A percentile compares a stretch with the other conserved stretches of the same genome.
Conservation (phyloP, 2,797 vertebrate species). For the Phoebastria nigripes region DNA sequence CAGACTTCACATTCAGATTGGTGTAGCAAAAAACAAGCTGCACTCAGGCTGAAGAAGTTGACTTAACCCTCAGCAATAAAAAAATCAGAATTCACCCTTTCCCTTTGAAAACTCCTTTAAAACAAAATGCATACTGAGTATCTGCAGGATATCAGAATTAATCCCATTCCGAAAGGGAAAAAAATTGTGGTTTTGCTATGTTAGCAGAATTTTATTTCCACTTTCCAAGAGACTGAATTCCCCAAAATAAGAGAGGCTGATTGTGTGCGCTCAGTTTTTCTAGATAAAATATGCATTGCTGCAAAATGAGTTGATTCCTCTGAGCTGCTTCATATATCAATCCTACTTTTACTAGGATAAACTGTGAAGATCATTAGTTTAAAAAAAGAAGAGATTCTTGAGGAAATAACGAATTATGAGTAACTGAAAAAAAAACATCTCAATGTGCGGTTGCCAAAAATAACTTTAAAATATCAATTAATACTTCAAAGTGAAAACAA, state of each 20-base stretch:
- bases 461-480: not conserved
- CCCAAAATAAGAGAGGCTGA: not conserved
- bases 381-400: not conserved
- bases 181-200: not conserved
- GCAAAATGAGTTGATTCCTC: not conserved
- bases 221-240: not conserved
- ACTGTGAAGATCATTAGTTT: not conserved
- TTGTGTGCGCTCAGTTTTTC: not conserved
- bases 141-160: not conserved
- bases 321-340: not conserved
- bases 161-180: not conserved
- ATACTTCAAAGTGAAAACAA: not conserved
- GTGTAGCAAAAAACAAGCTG: not conserved
- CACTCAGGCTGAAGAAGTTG: not conserved
- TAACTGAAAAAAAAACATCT: not conserved
- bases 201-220: not conserved
- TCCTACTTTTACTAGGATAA: not conserved
- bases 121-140: not conserved
- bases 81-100: not conserved
- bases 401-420: not conserved
- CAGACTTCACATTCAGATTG: not conserved
- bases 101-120: not conserved
- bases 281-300: not conserved
- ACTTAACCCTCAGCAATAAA: not conserved
- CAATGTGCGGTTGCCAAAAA: not conserved